These are phyloP conservation scores for Ctenicera cuprea DNA, from an alignment of 2,888 invertebrate genomes.

Conservation along the genomic window DNA sequence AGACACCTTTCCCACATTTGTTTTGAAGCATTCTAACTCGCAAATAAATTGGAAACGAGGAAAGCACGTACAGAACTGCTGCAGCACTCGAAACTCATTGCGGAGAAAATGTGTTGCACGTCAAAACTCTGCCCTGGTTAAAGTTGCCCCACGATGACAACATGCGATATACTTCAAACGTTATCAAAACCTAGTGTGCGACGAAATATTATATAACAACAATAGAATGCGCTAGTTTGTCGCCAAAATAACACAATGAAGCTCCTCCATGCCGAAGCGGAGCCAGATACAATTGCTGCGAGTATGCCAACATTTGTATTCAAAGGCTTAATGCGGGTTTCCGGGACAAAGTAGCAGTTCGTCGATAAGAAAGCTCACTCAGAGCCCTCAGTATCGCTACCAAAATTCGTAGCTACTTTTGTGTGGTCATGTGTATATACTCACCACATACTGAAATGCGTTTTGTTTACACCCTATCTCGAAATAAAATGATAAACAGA, in stretches of 20 bases:
- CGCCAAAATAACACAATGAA: conserved; percentile 35
- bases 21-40: background rate
- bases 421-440: background rate
- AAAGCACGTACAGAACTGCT: background rate
- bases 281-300: conserved; percentile 42
- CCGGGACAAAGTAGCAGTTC: conserved; percentile 41
- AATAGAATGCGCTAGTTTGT: conserved; percentile 34
- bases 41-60: background rate
- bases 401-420: conserved; percentile 21
- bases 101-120: background rate
- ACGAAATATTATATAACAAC: conserved; percentile 26
- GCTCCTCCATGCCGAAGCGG: conserved; percentile 22
- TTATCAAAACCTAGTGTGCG: conserved; percentile 6
- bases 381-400: conserved; percentile 24
- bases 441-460: background rate
- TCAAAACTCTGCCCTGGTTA: background rate
- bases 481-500: conserved; percentile 10
- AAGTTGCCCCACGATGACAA: background rate
- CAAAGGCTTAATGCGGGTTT: conserved; percentile 49
- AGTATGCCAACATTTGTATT: conserved; percentile 47
- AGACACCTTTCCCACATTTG: background rate
- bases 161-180: conserved; percentile 17
- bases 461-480: background rate
- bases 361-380: conserved; percentile 44
- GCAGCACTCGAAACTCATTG: background rate